phyloP scores from a whole-genome alignment of 2,888 invertebrate genomes.

The Rotaria magnacalcarata region DNA sequence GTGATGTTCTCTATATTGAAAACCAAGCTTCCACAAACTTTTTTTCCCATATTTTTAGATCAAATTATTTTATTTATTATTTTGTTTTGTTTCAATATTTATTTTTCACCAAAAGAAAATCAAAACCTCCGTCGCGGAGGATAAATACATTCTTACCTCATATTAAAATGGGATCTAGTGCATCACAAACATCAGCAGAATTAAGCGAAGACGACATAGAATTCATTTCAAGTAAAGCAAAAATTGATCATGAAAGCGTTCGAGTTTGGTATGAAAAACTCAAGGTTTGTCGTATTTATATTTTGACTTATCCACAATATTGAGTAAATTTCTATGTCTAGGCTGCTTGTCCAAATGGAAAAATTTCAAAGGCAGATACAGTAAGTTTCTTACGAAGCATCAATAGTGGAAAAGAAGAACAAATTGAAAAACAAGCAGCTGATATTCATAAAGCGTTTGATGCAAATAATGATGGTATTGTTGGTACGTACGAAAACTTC shows the following conservation, averaged over 20 bases:
- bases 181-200: neutral
- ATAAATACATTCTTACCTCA: neutral
- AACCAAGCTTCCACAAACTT: neutral
- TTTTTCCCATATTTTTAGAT: neutral
- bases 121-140: neutral
- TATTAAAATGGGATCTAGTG: neutral
- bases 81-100: neutral
- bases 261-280: constrained; percentile 34
- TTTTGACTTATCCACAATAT: too few relatives aligned
- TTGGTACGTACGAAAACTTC: neutral
- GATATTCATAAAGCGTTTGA: constrained; percentile 25
- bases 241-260: neutral
- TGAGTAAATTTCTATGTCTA: neutral
- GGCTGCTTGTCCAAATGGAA: constrained; percentile 31
- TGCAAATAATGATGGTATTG: constrained; percentile 15
- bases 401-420: constrained; percentile 5
- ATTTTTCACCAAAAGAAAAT: neutral
- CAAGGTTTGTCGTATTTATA: neutral
- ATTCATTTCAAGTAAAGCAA: constrained; percentile 16
- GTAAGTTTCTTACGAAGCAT: neutral
- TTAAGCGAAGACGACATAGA: constrained; percentile 16
- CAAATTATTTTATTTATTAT: neutral
- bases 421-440: constrained; percentile 11
- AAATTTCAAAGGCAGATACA: neutral
- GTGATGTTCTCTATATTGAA: neutral